Base-by-base conservation (phyloP, 2,113 vertebrate genomes). In the Ciconia boyciana region DNA sequence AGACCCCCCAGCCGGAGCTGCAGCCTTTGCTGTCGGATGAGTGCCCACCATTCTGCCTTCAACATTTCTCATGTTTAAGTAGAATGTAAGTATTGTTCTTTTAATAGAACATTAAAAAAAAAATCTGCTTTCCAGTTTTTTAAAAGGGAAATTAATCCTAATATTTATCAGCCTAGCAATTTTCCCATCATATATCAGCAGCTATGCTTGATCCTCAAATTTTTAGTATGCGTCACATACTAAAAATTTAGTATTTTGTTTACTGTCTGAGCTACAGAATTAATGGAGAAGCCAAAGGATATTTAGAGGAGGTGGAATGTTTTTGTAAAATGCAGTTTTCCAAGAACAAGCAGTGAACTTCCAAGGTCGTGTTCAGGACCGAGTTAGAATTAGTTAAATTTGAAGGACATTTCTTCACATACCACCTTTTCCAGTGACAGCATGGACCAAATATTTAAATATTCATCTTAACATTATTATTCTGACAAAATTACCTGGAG, bases 161-260 rank as follows among this genome's bases (percentile, higher is more conserved):
- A 36, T 82, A 44, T 68, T 68, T 66, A 58, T 28, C 39, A 68
- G 36, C 32, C 34, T 52, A 49, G 29, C 32, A 24, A 24, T 75
- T 75, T 75, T 90, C 46, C 70, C 32, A 28, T 32, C 22, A 19
- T 18, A 9, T 43, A 16, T 36, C 52, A 68, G 61, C 70, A 75
- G 19, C 22, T 75, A 52, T 0, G 4, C 20, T 74, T 36, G 52
- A 82, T 75, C 32, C 36, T 65, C 26, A 28, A 5, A 34, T 58
- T 34, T 60, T 39, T 52, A 14, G 16, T 65, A 43, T 26, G 32
- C 1, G 0, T 57, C 39, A 31, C 1, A 0, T 11, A 26, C 10
- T 76, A 39, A 39, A 39, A 39, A 39, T 39, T 39, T 39, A 39
- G 39, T 89, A 7, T 31, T 76, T 54, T 69, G 34, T 34, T 68